Evolutionary conservation across 2,797 vertebrate species (phyloP).

Genomic region (Danio jaintianensis): DNA sequence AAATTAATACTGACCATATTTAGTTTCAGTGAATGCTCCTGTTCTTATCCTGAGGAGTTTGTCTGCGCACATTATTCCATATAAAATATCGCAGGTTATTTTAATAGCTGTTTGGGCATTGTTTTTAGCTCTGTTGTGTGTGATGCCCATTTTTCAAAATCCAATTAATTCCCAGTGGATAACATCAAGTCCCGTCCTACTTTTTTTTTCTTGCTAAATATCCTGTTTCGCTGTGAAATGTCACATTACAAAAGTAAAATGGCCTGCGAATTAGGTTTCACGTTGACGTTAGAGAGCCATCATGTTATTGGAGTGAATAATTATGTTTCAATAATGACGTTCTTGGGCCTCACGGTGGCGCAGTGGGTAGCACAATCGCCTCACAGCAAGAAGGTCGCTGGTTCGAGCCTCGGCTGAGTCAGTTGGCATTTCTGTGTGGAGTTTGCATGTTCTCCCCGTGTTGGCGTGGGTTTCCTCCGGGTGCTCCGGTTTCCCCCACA

Average conservation of each 20-base stretch:
- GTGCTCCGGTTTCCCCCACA: too few relatives aligned
- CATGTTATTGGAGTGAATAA: slow-evolving; percentile 12
- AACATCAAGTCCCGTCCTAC: not conserved
- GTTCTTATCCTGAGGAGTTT: not conserved
- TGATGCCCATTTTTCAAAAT: not conserved
- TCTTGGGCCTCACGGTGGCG: too few relatives aligned
- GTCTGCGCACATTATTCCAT: not conserved
- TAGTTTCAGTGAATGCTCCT: not conserved
- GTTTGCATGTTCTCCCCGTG: too few relatives aligned
- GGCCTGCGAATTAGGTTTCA: slow-evolving; percentile 18
- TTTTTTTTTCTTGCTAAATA: slow-evolving; percentile 7
- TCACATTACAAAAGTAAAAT: slow-evolving; percentile 1
- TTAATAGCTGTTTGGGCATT: not conserved
- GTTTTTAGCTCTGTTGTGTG: not conserved
- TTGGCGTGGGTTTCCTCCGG: too few relatives aligned
- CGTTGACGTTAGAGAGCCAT: not conserved
- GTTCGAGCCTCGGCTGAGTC: too few relatives aligned
- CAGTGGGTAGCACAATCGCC: too few relatives aligned
- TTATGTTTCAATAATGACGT: slow-evolving; percentile 28
- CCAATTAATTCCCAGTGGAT: not conserved
- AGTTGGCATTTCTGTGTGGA: too few relatives aligned
- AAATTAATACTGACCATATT: not conserved
- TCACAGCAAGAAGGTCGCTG: too few relatives aligned
- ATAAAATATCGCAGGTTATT: not conserved
- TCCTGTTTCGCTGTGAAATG: slow-evolving; percentile 18